Conservation (phyloP, 2,797 vertebrate genomes). For the Cuculus canorus region DNA sequence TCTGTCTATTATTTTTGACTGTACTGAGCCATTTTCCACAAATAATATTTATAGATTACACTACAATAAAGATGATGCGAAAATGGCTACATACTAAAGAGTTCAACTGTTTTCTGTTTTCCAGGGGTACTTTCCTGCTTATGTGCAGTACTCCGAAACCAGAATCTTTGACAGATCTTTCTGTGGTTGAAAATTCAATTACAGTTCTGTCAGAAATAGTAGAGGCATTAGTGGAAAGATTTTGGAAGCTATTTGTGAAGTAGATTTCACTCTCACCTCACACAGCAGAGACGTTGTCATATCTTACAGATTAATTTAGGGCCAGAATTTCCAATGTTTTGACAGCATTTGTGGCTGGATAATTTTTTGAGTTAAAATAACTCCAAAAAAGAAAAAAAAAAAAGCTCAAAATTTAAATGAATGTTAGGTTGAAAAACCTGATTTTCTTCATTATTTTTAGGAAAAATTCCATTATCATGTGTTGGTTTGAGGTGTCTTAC, state of each 20-base stretch:
- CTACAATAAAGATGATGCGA: background rate
- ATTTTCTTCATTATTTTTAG: background rate
- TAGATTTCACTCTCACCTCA: background rate
- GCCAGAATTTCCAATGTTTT: background rate
- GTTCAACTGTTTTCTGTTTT: background rate
- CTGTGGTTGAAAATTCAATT: slow-evolving; percentile 18
- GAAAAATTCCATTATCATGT: background rate
- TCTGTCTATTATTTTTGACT: background rate
- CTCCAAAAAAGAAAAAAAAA: background rate
- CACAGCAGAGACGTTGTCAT: background rate
- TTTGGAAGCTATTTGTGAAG: background rate
- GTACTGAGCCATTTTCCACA: background rate
- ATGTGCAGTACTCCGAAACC: background rate
- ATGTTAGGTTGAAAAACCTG: background rate
- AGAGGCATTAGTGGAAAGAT: background rate
- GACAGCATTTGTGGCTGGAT: background rate
- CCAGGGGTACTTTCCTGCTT: background rate
- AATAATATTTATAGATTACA: background rate
- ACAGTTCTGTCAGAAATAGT: background rate
- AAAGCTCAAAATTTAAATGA: background rate
- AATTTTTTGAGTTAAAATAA: background rate
- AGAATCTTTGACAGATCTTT: background rate
- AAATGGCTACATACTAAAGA: background rate
- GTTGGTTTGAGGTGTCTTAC: background rate
- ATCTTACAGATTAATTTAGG: background rate